These are phyloP conservation scores for Harpegnathos saltator DNA, from an alignment of 1,140 invertebrate genomes.

Conservation along the genomic window DNA sequence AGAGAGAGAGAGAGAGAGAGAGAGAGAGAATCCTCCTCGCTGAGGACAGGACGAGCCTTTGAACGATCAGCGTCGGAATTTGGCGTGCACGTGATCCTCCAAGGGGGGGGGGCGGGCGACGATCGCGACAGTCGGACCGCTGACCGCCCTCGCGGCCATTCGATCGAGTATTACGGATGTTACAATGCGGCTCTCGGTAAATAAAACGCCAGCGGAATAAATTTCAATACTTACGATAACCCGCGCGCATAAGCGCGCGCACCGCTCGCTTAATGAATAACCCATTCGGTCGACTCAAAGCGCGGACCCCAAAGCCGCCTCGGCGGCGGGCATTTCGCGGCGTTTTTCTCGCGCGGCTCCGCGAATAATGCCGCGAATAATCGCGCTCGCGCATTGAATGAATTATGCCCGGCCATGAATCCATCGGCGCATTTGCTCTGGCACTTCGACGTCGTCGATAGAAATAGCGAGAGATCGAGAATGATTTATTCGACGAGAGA, in stretches of 20 bases:
- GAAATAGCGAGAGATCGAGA: constrained; percentile 8
- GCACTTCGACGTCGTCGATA: constrained; percentile 1
- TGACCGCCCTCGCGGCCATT: no score
- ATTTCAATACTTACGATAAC: constrained; percentile 24
- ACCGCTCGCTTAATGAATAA: constrained; percentile 16
- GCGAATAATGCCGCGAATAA: constrained; percentile 35
- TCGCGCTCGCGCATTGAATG: constrained; percentile 13
- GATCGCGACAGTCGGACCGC: no score
- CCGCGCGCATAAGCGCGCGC: background rate
- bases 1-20: no score
- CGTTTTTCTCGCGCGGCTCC: constrained; percentile 11
- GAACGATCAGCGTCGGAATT: no score
- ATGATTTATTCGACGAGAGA: constrained; percentile 24
- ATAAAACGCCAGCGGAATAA: constrained; percentile 1
- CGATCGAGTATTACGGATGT: background rate
- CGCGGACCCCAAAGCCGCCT: constrained; percentile 14
- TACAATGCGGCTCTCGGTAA: background rate
- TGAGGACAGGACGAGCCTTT: no score
- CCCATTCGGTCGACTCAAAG: constrained; percentile 17
- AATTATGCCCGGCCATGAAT: constrained; percentile 43
- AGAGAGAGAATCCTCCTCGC: no score
- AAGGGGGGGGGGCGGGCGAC: no score
- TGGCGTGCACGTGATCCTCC: no score
- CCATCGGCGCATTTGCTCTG: constrained; percentile 4
- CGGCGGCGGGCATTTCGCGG: constrained; percentile 1